Evolutionary conservation across 2,113 vertebrate species (phyloP).

Genomic region (Corythaeola cristata): DNA sequence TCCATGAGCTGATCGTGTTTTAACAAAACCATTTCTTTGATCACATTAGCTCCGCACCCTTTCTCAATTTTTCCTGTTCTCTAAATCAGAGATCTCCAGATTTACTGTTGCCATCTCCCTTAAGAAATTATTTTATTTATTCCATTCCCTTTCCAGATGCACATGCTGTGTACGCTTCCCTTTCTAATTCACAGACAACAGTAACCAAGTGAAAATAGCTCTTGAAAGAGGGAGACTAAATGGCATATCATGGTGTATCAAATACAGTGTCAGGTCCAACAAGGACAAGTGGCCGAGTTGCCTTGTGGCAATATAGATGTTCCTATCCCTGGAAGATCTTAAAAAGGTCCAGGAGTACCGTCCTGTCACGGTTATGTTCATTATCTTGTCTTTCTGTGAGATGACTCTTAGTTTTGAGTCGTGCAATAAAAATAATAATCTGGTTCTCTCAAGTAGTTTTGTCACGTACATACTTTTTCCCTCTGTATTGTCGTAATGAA

Average conservation of each 20-base stretch:
- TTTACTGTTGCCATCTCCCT: background rate
- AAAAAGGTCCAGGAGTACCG: background rate
- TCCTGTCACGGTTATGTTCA: fast-evolving
- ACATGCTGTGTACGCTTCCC: background rate
- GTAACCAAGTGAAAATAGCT: background rate
- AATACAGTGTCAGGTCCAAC: background rate
- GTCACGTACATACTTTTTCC: background rate
- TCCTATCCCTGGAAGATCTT: background rate
- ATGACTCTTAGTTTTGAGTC: background rate
- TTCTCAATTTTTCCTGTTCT: background rate
- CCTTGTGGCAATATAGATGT: background rate
- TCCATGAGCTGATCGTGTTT: background rate
- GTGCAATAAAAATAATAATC: too few relatives aligned
- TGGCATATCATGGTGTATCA: background rate
- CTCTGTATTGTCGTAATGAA: background rate
- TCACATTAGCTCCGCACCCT: fast-evolving
- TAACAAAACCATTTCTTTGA: background rate
- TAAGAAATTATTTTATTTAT: background rate
- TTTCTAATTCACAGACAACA: background rate
- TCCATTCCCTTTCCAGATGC: background rate
- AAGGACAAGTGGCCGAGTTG: background rate
- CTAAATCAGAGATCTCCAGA: background rate
- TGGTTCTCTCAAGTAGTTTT: background rate
- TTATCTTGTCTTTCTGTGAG: background rate
- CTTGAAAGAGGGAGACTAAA: background rate